Evolutionary conservation across 2,113 vertebrate genomes (phyloP).

Genomic region (Empidonax traillii): DNA sequence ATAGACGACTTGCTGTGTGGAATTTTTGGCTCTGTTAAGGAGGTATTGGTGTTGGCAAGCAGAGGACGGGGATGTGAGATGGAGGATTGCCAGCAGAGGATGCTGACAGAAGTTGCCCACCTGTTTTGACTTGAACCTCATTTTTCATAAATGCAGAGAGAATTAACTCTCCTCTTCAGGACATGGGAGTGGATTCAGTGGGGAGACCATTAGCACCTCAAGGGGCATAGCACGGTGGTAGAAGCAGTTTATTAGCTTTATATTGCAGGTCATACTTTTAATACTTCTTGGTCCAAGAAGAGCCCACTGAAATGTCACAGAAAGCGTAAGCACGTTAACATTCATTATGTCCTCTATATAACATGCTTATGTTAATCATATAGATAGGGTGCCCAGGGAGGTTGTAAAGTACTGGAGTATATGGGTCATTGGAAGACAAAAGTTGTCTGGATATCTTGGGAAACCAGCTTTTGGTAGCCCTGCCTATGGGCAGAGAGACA

Average conservation of each 20-base stretch:
- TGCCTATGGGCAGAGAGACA: not conserved
- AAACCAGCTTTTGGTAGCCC: not conserved
- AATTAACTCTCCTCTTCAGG: not conserved
- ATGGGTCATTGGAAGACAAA: not conserved
- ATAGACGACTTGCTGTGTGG: not conserved
- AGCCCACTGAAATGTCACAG: not conserved
- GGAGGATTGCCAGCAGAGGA: not conserved
- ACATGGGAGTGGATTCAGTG: rapidly evolving
- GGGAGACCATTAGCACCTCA: not conserved
- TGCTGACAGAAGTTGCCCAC: not conserved
- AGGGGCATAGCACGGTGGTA: not conserved
- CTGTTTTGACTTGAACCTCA: not conserved
- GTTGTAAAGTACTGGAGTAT: not conserved
- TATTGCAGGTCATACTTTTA: not conserved
- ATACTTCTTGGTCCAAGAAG: not conserved
- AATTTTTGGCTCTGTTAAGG: not conserved
- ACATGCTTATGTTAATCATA: not conserved
- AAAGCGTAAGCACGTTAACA: not conserved
- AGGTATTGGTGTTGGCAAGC: not conserved
- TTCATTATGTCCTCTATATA: not conserved
- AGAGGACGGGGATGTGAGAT: not conserved
- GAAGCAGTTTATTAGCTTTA: not conserved
- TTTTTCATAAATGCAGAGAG: not conserved
- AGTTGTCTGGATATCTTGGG: not conserved
- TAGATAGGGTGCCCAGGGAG: not conserved